Base-by-base conservation (phyloP, 2,888 invertebrate species). In the Mycogona germanica region DNA sequence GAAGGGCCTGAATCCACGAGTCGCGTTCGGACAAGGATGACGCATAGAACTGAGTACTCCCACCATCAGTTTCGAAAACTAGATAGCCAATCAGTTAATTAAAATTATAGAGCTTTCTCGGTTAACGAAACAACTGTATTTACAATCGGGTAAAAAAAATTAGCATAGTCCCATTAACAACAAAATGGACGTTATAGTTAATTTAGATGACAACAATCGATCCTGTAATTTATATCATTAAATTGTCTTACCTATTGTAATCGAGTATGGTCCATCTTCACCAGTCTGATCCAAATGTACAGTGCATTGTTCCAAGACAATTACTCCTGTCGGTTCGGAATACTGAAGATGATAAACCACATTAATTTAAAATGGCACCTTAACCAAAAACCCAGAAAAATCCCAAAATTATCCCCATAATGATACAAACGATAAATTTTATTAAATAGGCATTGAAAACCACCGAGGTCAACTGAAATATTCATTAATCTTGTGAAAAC, bases 231-330 rank as follows among this genome's bases (percentile, higher is more conserved):
- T 12, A 41, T 14, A 41, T 14, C 12, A 41, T 21, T n/a, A 12
- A 45, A 45, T 5, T 32, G 35, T 19, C 55, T 70, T 73, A 87
- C 88, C 82, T 70, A 91, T 76, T 65, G 82, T 81, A 72, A 87
- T 86, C 49, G 87, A 84, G 71, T 80, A 84, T 60, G 81, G 81
- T 57, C 83, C 82, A 66, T 84, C 83, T 61, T 79, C 76, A 64
- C 80, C 78, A 53, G 64, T 60, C 55, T 64, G 57, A 54, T 82
- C 82, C 42, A 81, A 69, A 55, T 82, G 78, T 45, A 92, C 80
- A 59, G 82, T 78, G 70, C 87, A 92, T 64, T 88, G 83, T 66
- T 93, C 91, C 60, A 95, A 73, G 49, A 96, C 82, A 62, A 93
- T 79, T 1, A 93, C 81, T 30, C 92, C 93, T 57, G 83, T 73